Base-by-base conservation (phyloP, 2,888 invertebrate genomes). In the Electrophaes corylata region DNA sequence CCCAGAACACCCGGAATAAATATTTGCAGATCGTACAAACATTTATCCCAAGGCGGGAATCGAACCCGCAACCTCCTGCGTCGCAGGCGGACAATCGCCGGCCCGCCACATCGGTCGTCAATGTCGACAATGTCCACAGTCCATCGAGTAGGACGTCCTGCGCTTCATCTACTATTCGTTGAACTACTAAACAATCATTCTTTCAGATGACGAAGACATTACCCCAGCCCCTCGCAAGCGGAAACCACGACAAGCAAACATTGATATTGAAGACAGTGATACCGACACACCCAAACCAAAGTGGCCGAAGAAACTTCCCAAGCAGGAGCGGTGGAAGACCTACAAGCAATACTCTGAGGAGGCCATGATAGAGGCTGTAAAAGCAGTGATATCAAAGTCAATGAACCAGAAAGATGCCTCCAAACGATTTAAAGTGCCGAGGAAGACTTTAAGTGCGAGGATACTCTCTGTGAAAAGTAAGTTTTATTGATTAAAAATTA, bases 341-440 rank as follows among this genome's bases (percentile, higher is more conserved):
- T 82, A 84, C 60, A 79, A 75, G 57, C 78, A 79, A 14, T 86
- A 86, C 59, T 66, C 79, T 0, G 64, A 67, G 0, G 62, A 70
- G 0, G 75, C 76, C 0, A 11, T 87, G 4, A 49, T 62, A 0
- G 57, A 67, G 0, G 76, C 81, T 1, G 4, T 83, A 0, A 71
- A 76, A 0, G 78, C 71, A 0, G 74, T 82, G 0, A 52, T 60
- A 0, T 62, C 37, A 0, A 62, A 72, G 0, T 49, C 57, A 0
- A 63, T 83, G 70, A 60, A 66, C 0, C 20, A 64, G 0, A 8
- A 26, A 0, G 67, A 75, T 4, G 86, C 86, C 0, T 55, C 81
- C 0, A n/a, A 49, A 1, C 50, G 31, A 0, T 84, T 68, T 54
- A 68, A 75, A 0, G 68, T 87, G 31, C 86, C 87, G 0, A 66